Evolutionary conservation across 2,888 invertebrate species (phyloP).

Genomic region (Lydus trimaculatus): DNA sequence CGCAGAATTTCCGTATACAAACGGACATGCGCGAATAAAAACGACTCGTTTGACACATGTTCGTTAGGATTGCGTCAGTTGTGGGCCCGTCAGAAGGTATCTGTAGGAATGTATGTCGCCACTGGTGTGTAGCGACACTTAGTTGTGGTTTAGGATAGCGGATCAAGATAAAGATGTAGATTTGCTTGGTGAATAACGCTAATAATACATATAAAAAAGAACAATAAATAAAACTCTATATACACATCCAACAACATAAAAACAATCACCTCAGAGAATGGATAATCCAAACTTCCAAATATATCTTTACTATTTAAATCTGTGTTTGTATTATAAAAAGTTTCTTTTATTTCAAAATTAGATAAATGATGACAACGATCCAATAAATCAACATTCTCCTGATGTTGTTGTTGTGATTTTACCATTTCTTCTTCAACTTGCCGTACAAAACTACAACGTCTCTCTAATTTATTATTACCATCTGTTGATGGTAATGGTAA

Average conservation of each 20-base stretch:
- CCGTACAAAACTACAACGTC: constrained; percentile 63
- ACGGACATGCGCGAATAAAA: too few relatives aligned
- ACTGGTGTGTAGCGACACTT: too few relatives aligned
- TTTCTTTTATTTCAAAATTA: constrained; percentile 59
- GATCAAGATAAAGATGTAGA: not conserved
- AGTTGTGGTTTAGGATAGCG: too few relatives aligned
- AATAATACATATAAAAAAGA: not conserved
- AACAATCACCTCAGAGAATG: constrained; percentile 59
- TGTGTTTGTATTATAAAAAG: constrained; percentile 50
- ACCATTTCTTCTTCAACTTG: constrained; percentile 62
- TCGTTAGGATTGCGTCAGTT: too few relatives aligned
- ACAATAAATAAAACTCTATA: too few relatives aligned
- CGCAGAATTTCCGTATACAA: too few relatives aligned
- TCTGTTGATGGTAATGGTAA: constrained; percentile 63
- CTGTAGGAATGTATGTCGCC: too few relatives aligned
- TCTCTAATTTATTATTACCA: constrained; percentile 54
- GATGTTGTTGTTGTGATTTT: constrained; percentile 38
- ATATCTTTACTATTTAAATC: constrained; percentile 43
- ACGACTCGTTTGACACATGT: too few relatives aligned
- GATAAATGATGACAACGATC: constrained; percentile 59
- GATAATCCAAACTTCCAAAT: constrained; percentile 60
- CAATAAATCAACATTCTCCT: constrained; percentile 51
- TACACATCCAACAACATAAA: not conserved
- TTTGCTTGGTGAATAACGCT: not conserved
- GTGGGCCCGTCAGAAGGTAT: too few relatives aligned